Percentiles rank a stretch among this genome's conserved stretches.
Evolutionary conservation across 2,113 vertebrate genomes (phyloP).

Genomic region (Toxostoma redivivum): DNA sequence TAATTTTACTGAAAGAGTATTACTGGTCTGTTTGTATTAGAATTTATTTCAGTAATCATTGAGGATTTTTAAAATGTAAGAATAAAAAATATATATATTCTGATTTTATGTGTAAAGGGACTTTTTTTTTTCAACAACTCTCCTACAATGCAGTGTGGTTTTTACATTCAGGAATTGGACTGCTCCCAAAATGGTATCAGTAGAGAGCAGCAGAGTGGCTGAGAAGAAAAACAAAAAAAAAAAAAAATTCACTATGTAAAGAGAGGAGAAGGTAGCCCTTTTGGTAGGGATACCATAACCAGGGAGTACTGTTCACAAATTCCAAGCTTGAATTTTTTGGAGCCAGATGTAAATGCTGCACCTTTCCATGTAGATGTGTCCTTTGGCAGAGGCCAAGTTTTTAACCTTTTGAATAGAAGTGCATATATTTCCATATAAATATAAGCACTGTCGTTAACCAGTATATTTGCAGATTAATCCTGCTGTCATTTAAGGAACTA

Average conservation of each 20-base stretch:
- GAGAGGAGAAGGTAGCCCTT: background rate
- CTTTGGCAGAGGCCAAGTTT: background rate
- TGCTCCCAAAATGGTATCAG: background rate
- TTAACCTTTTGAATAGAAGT: background rate
- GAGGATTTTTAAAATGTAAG: background rate
- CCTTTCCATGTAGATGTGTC: background rate
- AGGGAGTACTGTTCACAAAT: background rate
- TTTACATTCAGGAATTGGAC: background rate
- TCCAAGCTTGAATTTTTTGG: background rate
- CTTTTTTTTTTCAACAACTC: background rate
- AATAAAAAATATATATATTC: background rate
- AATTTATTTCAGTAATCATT: background rate
- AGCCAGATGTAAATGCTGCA: background rate
- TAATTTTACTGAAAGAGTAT: background rate
- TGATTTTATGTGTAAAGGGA: background rate
- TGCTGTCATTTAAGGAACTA: background rate
- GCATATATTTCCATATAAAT: background rate
- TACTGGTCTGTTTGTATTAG: background rate
- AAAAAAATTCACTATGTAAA: background rate
- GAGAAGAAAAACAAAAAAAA: background rate
- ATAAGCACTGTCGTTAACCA: background rate
- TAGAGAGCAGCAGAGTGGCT: background rate
- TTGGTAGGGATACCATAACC: background rate
- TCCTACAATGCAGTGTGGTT: background rate
- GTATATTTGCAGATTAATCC: background rate